Conservation (phyloP, 2,888 invertebrate genomes). For the Diplolepis rosae region DNA sequence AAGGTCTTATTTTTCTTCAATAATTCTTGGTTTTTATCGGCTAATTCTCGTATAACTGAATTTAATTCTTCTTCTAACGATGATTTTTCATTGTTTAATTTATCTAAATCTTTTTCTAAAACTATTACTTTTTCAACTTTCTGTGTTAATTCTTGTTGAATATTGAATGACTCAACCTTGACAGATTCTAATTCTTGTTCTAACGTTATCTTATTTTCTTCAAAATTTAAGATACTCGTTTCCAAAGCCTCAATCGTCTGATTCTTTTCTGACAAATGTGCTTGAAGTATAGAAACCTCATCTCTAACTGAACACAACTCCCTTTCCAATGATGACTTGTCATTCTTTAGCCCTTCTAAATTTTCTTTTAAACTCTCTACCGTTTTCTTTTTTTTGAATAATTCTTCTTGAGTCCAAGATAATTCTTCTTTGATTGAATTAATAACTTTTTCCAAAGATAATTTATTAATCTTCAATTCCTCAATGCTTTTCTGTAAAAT, state of each 20-base stretch:
- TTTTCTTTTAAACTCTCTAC: neutral
- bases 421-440: neutral
- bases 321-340: neutral
- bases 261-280: neutral
- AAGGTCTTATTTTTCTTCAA: neutral
- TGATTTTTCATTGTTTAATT: neutral
- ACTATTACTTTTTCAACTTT: neutral
- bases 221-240: neutral
- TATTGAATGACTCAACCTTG: neutral
- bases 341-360: neutral
- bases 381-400: neutral
- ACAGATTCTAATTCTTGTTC: neutral
- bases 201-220: neutral
- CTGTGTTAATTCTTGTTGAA: neutral
- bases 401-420: neutral
- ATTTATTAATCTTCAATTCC: neutral
- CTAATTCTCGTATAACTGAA: neutral
- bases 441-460: constrained; percentile 6
- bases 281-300: neutral
- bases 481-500: constrained; percentile 19
- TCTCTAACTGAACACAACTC: neutral
- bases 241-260: neutral
- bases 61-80: neutral
- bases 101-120: neutral
- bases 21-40: neutral